A percentile compares a stretch with the other conserved stretches of the same genome.
phyloP scores from a whole-genome alignment of 2,113 vertebrate species.

The Spea multiplicata region DNA sequence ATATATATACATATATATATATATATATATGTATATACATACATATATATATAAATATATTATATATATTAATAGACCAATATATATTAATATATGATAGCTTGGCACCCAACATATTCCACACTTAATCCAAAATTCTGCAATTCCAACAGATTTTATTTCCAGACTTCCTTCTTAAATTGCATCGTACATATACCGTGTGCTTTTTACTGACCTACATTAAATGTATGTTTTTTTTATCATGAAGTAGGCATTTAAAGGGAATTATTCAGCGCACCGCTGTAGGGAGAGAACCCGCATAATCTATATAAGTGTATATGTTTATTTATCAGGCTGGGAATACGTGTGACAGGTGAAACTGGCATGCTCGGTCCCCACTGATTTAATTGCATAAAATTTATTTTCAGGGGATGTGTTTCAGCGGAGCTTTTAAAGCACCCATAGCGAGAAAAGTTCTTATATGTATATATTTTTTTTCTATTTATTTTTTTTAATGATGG shows the following conservation, averaged over 20 bases:
- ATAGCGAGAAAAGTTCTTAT: background rate
- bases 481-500: no score
- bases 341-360: slow-evolving; percentile 55
- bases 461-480: background rate
- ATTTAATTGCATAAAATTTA: slow-evolving; percentile 53
- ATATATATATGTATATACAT: background rate
- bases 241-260: slow-evolving; percentile 59
- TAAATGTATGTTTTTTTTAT: slow-evolving; percentile 54
- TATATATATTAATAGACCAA: background rate
- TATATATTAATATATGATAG: no score
- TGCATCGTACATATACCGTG: slow-evolving; percentile 50
- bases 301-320: slow-evolving; percentile 40
- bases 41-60: background rate
- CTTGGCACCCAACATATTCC: background rate
- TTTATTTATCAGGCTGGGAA: slow-evolving; percentile 57
- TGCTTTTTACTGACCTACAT: slow-evolving; percentile 54
- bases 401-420: slow-evolving; percentile 2
- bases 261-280: slow-evolving; percentile 65
- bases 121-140: slow-evolving; percentile 18
- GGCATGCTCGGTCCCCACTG: slow-evolving; percentile 54
- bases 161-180: slow-evolving; percentile 15
- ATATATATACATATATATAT: background rate
- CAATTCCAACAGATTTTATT: slow-evolving; percentile 19
- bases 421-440: background rate
- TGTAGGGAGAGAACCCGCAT: slow-evolving; percentile 53